Base-by-base conservation (phyloP, 2,888 invertebrate species). In the Pharmacophagus antenor region DNA sequence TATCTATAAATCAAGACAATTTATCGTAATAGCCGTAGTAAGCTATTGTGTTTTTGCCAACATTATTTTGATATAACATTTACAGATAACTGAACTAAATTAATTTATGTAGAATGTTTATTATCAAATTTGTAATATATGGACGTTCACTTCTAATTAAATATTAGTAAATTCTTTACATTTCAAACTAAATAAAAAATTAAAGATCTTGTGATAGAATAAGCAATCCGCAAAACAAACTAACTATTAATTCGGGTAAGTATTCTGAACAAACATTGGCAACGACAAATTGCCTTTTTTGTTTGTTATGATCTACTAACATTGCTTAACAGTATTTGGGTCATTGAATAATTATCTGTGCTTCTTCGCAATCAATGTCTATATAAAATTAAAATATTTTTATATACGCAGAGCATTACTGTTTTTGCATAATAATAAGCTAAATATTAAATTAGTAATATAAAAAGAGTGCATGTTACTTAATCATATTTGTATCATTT, bases 281-380 rank as follows among this genome's bases (percentile, higher is more conserved):
- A 48, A 25, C 41, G 49, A 59, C 49, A 44, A 59, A 55, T 54
- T 54, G 53, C 31, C 21, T 6, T 8, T 54, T 12, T 51, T 50
- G 42, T 55, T 49, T 31, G 49, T 59, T 44, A 44, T 42, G 31
- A 59, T 44, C 42, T 27, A 25, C 21, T 22, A n/a, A n/a, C n/a
- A n/a, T 7, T 6, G 15, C 41, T 21, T 17, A 47, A 18, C 58
- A 58, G 48, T 37, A 58, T 58, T 48, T 58, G 41, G 58, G 53
- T 48, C 58, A 53, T 25, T 48, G 25, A 47, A 58, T 49, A 50
- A 25, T 42, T 15, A 6, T 37, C 5, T 37, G 15, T 37, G 2
- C 37, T 37, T n/a, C n/a, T n/a, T 37, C 37, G 1, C 37, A 37
- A 5, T n/a, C 15, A 37, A 37, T 37, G n/a, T n/a, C n/a, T n/a